A percentile compares a stretch with the other conserved stretches of the same genome.
These are phyloP conservation scores for Xyliphius kryptos DNA, from an alignment of 2,113 vertebrate genomes.

Conservation along the genomic window DNA sequence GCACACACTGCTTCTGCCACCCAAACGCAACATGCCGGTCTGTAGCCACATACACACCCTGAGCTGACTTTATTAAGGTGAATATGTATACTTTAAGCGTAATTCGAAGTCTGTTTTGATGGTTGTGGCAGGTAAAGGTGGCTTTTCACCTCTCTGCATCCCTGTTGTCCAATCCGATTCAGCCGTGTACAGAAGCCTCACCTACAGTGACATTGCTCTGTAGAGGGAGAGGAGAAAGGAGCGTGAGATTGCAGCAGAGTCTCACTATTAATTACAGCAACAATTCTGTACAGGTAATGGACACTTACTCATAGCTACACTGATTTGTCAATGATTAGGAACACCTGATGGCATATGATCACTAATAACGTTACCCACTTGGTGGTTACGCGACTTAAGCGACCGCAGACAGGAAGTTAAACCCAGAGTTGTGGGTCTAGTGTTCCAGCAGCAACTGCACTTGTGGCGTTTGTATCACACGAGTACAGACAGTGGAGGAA, in stretches of 20 bases:
- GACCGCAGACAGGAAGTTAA: too few species aligned
- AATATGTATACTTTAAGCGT: too few species aligned
- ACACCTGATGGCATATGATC: too few species aligned
- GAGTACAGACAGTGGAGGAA: too few species aligned
- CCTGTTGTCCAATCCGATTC: conserved; percentile 65
- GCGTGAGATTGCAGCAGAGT: conserved; percentile 66
- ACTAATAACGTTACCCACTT: too few species aligned
- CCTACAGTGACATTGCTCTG: conserved; percentile 59
- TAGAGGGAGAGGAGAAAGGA: conserved; percentile 54
- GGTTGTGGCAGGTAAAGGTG: conserved; percentile 73
- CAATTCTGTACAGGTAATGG: conserved; percentile 66
- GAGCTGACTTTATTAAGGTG: too few species aligned
- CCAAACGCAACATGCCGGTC: conserved; percentile 73
- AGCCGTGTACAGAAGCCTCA: conserved; percentile 56
- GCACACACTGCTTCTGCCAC: conserved; percentile 59
- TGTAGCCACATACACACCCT: conserved; percentile 6
- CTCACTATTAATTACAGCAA: conserved; percentile 77
- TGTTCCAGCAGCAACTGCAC: too few species aligned
- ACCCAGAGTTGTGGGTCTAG: too few species aligned
- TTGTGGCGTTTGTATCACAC: too few species aligned
- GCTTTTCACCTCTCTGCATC: conserved; percentile 74
- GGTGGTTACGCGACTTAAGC: too few species aligned
- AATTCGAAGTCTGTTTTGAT: background rate
- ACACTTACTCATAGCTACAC: too few species aligned
- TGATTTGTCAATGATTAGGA: too few species aligned